Conservation (phyloP, 2,797 vertebrate species). For the Anolis apletophallus region DNA sequence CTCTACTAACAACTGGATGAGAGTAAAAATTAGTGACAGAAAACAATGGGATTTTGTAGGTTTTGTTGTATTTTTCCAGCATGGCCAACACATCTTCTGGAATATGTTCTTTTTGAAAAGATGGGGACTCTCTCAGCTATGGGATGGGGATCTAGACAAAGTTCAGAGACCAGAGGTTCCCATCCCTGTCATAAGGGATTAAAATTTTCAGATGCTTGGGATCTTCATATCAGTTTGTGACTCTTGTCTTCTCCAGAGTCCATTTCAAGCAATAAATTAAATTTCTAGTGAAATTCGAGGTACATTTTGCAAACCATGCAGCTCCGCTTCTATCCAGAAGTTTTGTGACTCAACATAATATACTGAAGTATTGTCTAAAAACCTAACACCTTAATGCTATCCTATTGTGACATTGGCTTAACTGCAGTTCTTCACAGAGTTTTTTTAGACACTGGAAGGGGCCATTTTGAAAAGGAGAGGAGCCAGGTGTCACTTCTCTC, state of each 20-base stretch:
- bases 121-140: background rate
- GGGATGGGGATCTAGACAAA: background rate
- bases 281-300: background rate
- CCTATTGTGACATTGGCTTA: background rate
- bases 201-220: background rate
- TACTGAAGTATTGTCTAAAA: background rate
- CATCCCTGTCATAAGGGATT: background rate
- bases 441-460: background rate
- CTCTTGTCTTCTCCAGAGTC: background rate
- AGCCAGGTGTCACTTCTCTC: background rate
- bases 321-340: background rate
- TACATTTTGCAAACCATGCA: background rate
- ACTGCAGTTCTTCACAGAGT: background rate
- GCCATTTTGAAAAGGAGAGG: background rate
- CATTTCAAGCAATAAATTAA: background rate
- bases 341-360: background rate
- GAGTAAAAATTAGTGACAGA: background rate
- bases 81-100: too few relatives aligned
- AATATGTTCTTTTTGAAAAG: too few relatives aligned
- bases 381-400: background rate
- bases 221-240: background rate
- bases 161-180: background rate
- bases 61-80: too few relatives aligned
- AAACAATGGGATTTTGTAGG: background rate
- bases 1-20: background rate